Base-by-base conservation (phyloP, 2,113 vertebrate genomes). In the Notiomystis cincta region DNA sequence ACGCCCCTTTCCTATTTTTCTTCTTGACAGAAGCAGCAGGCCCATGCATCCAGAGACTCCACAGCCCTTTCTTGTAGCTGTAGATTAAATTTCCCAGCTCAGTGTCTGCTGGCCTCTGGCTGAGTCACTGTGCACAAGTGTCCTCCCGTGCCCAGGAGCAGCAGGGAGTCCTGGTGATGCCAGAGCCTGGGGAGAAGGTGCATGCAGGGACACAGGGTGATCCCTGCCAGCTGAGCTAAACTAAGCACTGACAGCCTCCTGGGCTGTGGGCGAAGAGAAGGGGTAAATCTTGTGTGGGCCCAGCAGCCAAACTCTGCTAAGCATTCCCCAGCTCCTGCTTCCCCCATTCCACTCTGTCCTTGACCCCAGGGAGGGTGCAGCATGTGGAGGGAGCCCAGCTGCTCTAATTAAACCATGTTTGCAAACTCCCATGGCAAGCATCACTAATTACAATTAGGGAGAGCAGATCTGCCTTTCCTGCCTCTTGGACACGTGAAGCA, bases 331-430 rank as follows among this genome's bases (percentile, higher is more conserved):
- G 33, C 28, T 85, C 50, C 53, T 10, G 53, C 54, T 69, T 80
- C 75, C 48, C 38, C 65, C 57, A 13, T 25, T 95, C 45, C 62
- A 54, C 58, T 85, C 94, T 56, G 94, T 58, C 95, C 94, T 95
- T 96, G 90, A 94, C 92, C 95, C 67, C 8, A 0, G 79, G 79
- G 92, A 94, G 35, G 28, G 60, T 67, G 30, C 69, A 87, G 65
- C 8, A 2, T n/a, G 57, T 28, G 73, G n/a, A 89, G 50, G 54
- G 62, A 93, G 66, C 89, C 78, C 0, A 10, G 61, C 90, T 93
- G 95, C 69, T 94, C 82, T 96, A 94, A 96, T 94, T 96, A 97
- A 95, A 91, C 87, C 70, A 20, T 94, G 85, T 95, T 97, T 96
- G 93, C 92, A 89, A 93, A 95, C 92, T 96, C 95, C 87, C 84